Percentiles rank a stretch among this genome's conserved stretches.
phyloP scores from a whole-genome alignment of 1,140 invertebrate genomes.

The Hestina assimilis region DNA sequence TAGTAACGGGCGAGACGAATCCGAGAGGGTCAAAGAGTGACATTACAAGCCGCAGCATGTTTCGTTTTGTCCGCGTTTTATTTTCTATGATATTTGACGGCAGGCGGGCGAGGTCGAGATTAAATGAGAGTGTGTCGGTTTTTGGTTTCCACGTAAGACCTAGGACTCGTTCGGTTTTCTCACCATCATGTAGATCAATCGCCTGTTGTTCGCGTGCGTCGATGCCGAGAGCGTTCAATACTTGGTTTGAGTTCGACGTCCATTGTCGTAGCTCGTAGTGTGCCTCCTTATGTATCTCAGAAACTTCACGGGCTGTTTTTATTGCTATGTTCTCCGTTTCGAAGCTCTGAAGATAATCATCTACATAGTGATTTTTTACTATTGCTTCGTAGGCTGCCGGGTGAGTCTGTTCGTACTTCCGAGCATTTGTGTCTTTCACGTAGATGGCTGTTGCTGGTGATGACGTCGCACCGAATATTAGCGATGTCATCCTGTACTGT shows the following conservation, averaged over 20 bases:
- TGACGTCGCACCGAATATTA: slow-evolving; percentile 40
- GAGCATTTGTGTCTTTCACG: slow-evolving; percentile 42
- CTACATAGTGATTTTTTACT: slow-evolving; percentile 46
- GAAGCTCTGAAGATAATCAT: slow-evolving; percentile 44
- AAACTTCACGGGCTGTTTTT: slow-evolving; percentile 6
- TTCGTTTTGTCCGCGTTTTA: slow-evolving; percentile 26
- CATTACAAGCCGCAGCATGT: slow-evolving; percentile 31
- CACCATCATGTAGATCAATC: not conserved
- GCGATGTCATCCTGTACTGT: slow-evolving; percentile 38
- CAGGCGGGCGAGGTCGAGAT: not conserved
- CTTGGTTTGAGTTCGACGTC: not conserved
- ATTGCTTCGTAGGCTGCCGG: slow-evolving; percentile 37
- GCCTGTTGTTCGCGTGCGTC: not conserved
- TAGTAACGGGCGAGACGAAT: slow-evolving; percentile 17
- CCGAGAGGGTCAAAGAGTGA: slow-evolving; percentile 35
- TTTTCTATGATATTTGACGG: not conserved
- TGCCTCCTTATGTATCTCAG: not conserved
- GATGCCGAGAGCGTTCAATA: not conserved
- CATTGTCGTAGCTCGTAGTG: slow-evolving; percentile 1
- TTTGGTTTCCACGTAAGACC: slow-evolving; percentile 6
- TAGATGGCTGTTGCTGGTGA: slow-evolving; percentile 37
- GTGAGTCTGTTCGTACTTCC: slow-evolving; percentile 17
- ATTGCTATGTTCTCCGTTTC: not conserved
- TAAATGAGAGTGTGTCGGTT: slow-evolving; percentile 13
- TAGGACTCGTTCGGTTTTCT: slow-evolving; percentile 5